These are phyloP conservation scores for Neotoxoptera formosana DNA, from an alignment of 1,140 invertebrate species.

Conservation along the genomic window DNA sequence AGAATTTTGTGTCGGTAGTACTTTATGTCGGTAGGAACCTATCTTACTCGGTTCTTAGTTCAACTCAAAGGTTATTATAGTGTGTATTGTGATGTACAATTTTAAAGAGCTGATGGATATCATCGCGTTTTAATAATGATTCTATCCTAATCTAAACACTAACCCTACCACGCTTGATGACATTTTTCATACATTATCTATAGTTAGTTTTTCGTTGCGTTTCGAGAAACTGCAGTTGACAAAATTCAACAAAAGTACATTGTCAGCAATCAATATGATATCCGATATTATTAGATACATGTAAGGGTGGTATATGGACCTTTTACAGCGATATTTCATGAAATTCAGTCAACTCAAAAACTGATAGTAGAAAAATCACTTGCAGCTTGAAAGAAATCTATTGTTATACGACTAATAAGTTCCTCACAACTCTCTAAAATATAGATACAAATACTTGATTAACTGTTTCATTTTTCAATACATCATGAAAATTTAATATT, in stretches of 20 bases:
- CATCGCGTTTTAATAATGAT: not conserved
- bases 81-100: no score
- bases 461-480: not conserved
- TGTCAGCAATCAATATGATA: not conserved
- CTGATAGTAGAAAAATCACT: not conserved
- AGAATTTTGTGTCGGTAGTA: not conserved
- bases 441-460: not conserved
- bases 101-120: not conserved
- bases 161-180: not conserved
- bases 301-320: not conserved
- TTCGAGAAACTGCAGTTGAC: not conserved
- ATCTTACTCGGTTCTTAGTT: not conserved
- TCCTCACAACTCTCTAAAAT: not conserved
- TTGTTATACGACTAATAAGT: not conserved
- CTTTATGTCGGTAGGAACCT: not conserved
- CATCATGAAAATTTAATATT: no score
- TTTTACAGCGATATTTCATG: not conserved
- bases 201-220: not conserved
- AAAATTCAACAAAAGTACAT: not conserved
- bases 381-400: no score
- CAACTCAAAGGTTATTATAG: no score
- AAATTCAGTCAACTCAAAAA: not conserved
- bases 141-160: not conserved
- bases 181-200: not conserved
- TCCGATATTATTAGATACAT: no score